Conservation (phyloP, 2,797 vertebrate species). For the Labroides dimidiatus region DNA sequence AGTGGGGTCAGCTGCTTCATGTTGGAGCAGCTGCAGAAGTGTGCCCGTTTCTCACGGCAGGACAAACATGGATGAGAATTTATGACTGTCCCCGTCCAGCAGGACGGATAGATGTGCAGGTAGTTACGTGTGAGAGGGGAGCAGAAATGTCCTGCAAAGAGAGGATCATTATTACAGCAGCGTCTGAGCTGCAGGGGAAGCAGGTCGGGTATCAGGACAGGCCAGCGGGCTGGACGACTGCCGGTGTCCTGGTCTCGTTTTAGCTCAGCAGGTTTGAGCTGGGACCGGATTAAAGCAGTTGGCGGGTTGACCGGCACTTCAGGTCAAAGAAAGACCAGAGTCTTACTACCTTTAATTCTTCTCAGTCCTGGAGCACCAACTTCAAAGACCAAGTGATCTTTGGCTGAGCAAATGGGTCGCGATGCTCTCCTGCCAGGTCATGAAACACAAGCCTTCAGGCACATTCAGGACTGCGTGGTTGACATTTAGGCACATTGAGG, state of each 20-base stretch:
- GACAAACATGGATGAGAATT: neutral
- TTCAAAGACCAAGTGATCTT: neutral
- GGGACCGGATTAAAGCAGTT: conserved; percentile 51
- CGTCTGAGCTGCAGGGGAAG: neutral
- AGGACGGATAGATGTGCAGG: neutral
- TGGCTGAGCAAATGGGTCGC: conserved; percentile 17
- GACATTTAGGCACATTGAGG: neutral
- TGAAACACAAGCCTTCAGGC: conserved; percentile 20
- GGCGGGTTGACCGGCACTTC: conserved; percentile 10
- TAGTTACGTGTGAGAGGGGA: neutral
- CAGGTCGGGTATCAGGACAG: conserved; percentile 30
- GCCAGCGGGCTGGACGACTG: neutral
- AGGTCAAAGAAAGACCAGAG: conserved; percentile 35
- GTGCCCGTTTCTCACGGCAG: neutral
- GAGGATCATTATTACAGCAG: neutral
- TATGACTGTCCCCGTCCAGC: too few species aligned
- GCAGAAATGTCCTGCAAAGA: conserved; percentile 3
- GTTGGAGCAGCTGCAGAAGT: neutral
- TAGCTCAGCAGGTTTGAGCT: conserved; percentile 34
- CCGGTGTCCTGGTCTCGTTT: conserved; percentile 38
- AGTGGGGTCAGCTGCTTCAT: neutral
- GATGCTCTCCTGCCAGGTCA: neutral
- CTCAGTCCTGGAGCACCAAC: accelerated
- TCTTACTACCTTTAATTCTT: conserved; percentile 7
- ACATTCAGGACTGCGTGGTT: neutral